phyloP scores from a whole-genome alignment of 2,888 invertebrate species.

The Poecilus cupreus region DNA sequence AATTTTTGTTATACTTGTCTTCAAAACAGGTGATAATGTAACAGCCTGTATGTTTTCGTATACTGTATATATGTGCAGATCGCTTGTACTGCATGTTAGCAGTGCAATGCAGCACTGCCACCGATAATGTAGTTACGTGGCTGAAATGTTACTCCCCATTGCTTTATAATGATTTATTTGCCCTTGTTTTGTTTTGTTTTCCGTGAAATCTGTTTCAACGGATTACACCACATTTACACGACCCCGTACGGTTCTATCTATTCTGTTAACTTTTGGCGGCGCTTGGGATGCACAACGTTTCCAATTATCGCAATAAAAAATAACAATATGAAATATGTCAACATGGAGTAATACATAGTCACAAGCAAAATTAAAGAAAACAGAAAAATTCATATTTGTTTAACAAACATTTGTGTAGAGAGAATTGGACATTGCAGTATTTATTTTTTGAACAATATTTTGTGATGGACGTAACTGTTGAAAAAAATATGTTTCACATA shows the following conservation, averaged over 20 bases:
- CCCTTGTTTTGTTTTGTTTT: constrained; percentile 29
- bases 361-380: neutral
- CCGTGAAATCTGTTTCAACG: constrained; percentile 24
- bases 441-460: neutral
- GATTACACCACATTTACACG: constrained; percentile 15
- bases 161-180: constrained; percentile 43
- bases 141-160: constrained; percentile 36
- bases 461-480: neutral
- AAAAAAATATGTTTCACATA: neutral
- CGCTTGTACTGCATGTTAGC: neutral
- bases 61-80: neutral
- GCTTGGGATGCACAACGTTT: neutral
- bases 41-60: neutral
- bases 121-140: constrained; percentile 29
- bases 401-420: constrained; percentile 1
- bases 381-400: constrained; percentile 1
- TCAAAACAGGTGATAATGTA: too few species aligned
- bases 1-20: too few species aligned
- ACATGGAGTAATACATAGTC: neutral
- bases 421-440: neutral
- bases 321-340: neutral
- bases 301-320: neutral
- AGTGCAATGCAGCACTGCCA: constrained; percentile 16
- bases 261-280: neutral
- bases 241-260: constrained; percentile 16